Evolutionary conservation across 2,113 vertebrate species (phyloP).

Genomic region (Pachypanchax playfairii): DNA sequence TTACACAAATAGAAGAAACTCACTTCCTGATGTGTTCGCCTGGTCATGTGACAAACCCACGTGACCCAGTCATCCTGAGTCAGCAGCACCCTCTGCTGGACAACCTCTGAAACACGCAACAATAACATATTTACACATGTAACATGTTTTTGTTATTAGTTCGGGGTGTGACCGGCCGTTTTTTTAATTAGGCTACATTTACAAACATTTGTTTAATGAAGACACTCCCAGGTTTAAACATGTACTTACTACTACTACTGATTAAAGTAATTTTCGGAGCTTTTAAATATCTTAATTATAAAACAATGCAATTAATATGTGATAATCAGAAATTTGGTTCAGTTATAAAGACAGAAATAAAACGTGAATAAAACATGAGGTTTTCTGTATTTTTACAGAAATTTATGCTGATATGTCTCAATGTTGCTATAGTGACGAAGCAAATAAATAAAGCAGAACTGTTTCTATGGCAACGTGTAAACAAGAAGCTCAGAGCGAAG

Average conservation of each 20-base stretch:
- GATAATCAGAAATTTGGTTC: neutral
- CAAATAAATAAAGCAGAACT: neutral
- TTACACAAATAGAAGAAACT: neutral
- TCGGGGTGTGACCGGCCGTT: no score
- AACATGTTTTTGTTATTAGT: no score
- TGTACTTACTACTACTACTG: no score
- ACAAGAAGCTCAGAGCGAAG: conserved; percentile 22
- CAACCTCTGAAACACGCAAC: neutral
- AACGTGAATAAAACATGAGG: neutral
- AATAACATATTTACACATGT: no score
- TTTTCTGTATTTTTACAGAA: no score
- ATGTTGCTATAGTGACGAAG: neutral
- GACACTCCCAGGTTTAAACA: no score
- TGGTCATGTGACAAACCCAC: conserved; percentile 44
- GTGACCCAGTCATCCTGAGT: neutral
- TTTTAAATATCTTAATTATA: neutral
- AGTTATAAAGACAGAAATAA: no score
- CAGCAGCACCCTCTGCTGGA: conserved; percentile 4
- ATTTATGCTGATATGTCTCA: no score
- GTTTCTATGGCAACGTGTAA: conserved; percentile 33
- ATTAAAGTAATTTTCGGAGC: neutral
- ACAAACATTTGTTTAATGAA: no score
- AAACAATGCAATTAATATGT: neutral
- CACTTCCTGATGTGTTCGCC: conserved; percentile 46
- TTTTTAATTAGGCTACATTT: no score